Conservation (phyloP, 2,888 invertebrate genomes). For the Apamea sordens region DNA sequence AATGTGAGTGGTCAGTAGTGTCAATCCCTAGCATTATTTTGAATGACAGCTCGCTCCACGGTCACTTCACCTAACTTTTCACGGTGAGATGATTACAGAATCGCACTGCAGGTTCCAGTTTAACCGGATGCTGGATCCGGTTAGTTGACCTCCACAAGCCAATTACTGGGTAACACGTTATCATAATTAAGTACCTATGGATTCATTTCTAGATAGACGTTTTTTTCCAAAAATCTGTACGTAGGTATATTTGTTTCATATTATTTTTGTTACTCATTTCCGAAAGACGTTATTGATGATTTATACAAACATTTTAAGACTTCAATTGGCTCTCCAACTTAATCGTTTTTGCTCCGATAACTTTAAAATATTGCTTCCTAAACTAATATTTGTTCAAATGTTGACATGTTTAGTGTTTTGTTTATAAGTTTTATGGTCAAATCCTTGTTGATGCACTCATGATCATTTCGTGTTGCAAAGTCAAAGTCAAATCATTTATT, state of each 20-base stretch:
- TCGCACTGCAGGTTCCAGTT: too few relatives aligned
- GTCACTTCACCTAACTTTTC: too few relatives aligned
- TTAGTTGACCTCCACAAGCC: too few relatives aligned
- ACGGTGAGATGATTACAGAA: too few relatives aligned
- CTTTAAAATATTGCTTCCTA: constrained; percentile 49
- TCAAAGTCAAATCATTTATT: too few relatives aligned
- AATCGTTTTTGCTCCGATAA: constrained; percentile 34
- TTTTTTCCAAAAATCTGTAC: not conserved
- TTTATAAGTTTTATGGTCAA: constrained; percentile 20
- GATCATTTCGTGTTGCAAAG: not conserved
- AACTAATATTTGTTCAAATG: constrained; percentile 51
- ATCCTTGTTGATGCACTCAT: constrained; percentile 21
- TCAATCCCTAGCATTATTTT: too few relatives aligned
- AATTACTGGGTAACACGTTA: too few relatives aligned
- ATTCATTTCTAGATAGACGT: too few relatives aligned
- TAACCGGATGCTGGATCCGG: not conserved
- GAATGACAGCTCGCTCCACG: too few relatives aligned
- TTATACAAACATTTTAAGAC: constrained; percentile 33
- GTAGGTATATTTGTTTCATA: constrained; percentile 4
- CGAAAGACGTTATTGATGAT: constrained; percentile 24
- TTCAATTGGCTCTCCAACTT: constrained; percentile 35
- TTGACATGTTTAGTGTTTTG: constrained; percentile 62
- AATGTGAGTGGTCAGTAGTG: too few relatives aligned
- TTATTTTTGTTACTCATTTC: constrained; percentile 28
- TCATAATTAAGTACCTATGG: too few relatives aligned